A percentile compares a stretch with the other conserved stretches of the same genome.
Conservation (phyloP, 2,888 invertebrate species). For the Acrocyrtus sp. region DNA sequence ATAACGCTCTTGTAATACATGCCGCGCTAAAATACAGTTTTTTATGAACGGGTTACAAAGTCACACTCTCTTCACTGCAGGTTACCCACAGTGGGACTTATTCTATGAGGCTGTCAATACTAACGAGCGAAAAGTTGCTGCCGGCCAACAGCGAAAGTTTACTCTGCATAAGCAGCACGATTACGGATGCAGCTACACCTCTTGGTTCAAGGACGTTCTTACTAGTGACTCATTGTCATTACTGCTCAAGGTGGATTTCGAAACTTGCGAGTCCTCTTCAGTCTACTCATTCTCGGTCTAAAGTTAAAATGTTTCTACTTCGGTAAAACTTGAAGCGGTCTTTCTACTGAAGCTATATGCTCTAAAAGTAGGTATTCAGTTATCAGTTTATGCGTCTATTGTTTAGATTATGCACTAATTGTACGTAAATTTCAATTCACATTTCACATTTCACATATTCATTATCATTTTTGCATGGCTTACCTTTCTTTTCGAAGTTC, state of each 20-base stretch:
- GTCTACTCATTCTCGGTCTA: not conserved
- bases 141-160: slow-evolving; percentile 17
- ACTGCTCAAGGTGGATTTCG: slow-evolving; percentile 34
- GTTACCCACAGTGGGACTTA: slow-evolving; percentile 17
- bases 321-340: not conserved
- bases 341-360: not conserved
- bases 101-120: slow-evolving; percentile 22
- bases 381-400: too few relatives aligned
- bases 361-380: too few relatives aligned
- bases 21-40: too few relatives aligned
- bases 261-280: slow-evolving; percentile 28
- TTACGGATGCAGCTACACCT: slow-evolving; percentile 31
- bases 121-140: not conserved
- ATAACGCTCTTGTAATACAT: too few relatives aligned
- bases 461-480: slow-evolving; percentile 6
- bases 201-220: slow-evolving; percentile 37
- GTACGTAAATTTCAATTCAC: not conserved
- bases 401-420: too few relatives aligned
- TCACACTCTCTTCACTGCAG: not conserved
- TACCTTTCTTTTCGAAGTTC: slow-evolving; percentile 89
- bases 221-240: slow-evolving; percentile 23
- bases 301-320: too few relatives aligned
- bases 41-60: not conserved
- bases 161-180: slow-evolving; percentile 32
- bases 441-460: too few relatives aligned